phyloP scores from a whole-genome alignment of 1,140 invertebrate species.

The Hycleus cichorii region DNA sequence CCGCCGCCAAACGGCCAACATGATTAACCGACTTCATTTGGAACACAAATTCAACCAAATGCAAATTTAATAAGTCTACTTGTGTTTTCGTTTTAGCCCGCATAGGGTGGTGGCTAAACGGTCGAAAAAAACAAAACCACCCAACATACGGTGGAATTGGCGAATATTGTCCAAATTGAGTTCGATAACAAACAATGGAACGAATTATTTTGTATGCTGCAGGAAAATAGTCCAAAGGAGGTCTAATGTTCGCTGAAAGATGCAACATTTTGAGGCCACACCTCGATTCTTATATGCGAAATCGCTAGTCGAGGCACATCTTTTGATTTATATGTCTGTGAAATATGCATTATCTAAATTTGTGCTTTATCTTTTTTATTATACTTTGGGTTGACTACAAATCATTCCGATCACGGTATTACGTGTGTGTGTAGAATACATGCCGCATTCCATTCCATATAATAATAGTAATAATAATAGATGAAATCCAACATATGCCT shows the following conservation, averaged over 20 bases:
- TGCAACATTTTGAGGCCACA: slow-evolving; percentile 3
- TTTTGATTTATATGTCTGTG: slow-evolving; percentile 35
- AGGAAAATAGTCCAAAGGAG: neutral
- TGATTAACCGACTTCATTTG: slow-evolving; percentile 42
- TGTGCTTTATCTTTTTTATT: slow-evolving; percentile 36
- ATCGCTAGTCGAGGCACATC: slow-evolving; percentile 31
- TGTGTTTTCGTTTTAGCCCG: slow-evolving; percentile 8
- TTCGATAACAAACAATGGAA: too few species aligned
- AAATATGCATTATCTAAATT: slow-evolving; percentile 39
- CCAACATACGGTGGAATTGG: too few species aligned
- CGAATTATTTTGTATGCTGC: too few species aligned
- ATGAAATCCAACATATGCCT: too few species aligned
- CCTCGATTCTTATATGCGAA: slow-evolving; percentile 19
- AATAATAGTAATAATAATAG: too few species aligned
- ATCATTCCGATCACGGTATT: slow-evolving; percentile 20
- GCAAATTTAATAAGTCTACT: slow-evolving; percentile 41
- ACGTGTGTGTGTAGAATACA: slow-evolving; percentile 7
- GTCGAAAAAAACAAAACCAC: too few species aligned
- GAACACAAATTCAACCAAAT: slow-evolving; percentile 40
- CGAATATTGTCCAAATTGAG: too few species aligned
- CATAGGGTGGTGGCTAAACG: neutral
- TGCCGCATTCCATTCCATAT: too few species aligned
- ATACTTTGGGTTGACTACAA: slow-evolving; percentile 28
- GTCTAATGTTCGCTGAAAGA: neutral
- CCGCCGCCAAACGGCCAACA: slow-evolving; percentile 29